Evolutionary conservation across 2,113 vertebrate genomes (phyloP).

Genomic region (Cygnus atratus): DNA sequence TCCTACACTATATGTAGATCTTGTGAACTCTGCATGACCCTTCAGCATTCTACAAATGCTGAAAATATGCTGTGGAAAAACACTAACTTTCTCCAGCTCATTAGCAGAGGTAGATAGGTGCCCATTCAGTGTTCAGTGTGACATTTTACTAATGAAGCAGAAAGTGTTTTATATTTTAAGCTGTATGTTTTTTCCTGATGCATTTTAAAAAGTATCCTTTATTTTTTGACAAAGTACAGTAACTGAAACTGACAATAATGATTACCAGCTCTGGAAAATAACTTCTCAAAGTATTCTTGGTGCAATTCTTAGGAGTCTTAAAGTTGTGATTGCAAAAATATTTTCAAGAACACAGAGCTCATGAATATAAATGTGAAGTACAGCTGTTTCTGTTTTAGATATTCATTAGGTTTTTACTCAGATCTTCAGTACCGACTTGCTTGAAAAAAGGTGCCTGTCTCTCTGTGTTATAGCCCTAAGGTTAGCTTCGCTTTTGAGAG

Average conservation of each 20-base stretch:
- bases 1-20: not conserved
- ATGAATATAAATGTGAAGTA: constrained; percentile 5
- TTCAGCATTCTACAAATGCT: not conserved
- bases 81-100: not conserved
- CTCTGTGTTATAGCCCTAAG: not conserved
- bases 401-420: not conserved
- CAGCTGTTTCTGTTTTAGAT: not conserved
- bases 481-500: not conserved
- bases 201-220: not conserved
- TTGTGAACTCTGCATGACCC: not conserved
- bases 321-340: not conserved
- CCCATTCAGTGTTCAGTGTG: not conserved
- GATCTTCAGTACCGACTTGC: not conserved
- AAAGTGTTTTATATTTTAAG: not conserved
- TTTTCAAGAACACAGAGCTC: not conserved
- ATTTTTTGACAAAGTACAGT: not conserved
- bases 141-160: not conserved
- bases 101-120: not conserved
- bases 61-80: not conserved
- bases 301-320: not conserved
- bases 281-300: not conserved
- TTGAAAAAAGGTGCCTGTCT: not conserved
- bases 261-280: not conserved
- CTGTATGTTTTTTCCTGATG: not conserved
- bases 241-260: not conserved